These are phyloP conservation scores for Scaptomyza reducta DNA, from an alignment of 2,888 invertebrate genomes.

Conservation along the genomic window DNA sequence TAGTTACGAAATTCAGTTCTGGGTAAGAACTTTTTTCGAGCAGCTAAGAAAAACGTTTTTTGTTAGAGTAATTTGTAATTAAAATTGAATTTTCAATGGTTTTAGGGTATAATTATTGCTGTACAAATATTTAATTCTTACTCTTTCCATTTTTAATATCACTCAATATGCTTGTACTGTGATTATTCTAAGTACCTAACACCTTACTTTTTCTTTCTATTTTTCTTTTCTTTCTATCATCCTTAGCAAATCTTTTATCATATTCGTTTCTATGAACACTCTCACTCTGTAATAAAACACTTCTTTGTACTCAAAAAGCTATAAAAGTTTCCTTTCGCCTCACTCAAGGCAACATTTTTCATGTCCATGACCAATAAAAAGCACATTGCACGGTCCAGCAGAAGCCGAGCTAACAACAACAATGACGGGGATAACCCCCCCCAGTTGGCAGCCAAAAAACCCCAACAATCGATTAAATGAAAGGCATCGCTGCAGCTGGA, in stretches of 20 bases:
- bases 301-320: conserved; percentile 11
- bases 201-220: too few species aligned
- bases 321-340: conserved; percentile 9
- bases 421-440: conserved; percentile 20
- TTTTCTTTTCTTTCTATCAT: too few species aligned
- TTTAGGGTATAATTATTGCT: too few species aligned
- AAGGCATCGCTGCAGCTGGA: conserved; percentile 36
- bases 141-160: too few species aligned
- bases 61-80: too few species aligned
- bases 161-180: too few species aligned
- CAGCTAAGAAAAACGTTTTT: too few species aligned
- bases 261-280: neutral
- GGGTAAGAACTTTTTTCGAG: too few species aligned
- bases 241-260: neutral
- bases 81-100: too few species aligned
- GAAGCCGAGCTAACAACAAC: conserved; percentile 10
- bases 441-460: conserved; percentile 38
- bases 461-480: conserved; percentile 70
- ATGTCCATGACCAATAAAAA: conserved; percentile 71
- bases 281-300: conserved; percentile 14
- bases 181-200: too few species aligned
- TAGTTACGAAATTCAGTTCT: too few species aligned
- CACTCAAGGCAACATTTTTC: conserved; percentile 53
- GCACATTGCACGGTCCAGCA: conserved; percentile 63
- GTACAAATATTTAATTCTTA: too few species aligned